Evolutionary conservation across 2,888 invertebrate species (phyloP), one percentile per base, ranked within the genome.

Genomic region (Palloptera scutellata): DNA sequence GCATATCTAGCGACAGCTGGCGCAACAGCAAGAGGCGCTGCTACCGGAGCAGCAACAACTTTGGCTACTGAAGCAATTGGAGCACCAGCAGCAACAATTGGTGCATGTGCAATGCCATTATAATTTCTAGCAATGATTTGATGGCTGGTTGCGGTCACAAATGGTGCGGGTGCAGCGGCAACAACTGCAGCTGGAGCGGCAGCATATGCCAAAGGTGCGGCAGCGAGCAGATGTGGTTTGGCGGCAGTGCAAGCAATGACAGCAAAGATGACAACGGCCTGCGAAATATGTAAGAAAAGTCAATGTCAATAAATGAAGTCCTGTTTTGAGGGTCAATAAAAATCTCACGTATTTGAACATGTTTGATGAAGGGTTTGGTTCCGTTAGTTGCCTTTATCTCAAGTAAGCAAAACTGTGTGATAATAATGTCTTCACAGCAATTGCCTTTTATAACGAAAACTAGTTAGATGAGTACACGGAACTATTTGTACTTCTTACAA

Each of bases 171-270:
- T 4, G 54, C 17, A 54, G 54, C 58, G 13, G 19, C 58, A 42
- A 58, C 58, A 17, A 20, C 54, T 6, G 12, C 19, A 17, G 51
- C 43, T 11, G 64, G 59, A n/a, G 64, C 57, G n/a, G 59, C 40
- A 42, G 53, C 59, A n/a, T 30, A 30, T 4, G 30, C 30, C 6
- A 30, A 30, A 30, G 30, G 20, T 55, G 20, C 12, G 2, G 17
- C 19, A 5, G 17, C 55, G 19, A 6, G 55, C 5, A 55, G 55
- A 12, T n/a, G n/a, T 19, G 54, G 54, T 41, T 74, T 45, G 72
- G 72, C 10, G 30, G 64, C 42, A 68, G 60, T 19, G 55, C 64
- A 1, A 70, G 72, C n/a, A 58, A 67, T 4, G 19, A 51, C 51
- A 19, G 12, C 43, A 52, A 62, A 5, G 42, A 15, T 48, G 13